phyloP scores from a whole-genome alignment of 2,797 vertebrate species.

The Sebastes kiyomatsui region DNA sequence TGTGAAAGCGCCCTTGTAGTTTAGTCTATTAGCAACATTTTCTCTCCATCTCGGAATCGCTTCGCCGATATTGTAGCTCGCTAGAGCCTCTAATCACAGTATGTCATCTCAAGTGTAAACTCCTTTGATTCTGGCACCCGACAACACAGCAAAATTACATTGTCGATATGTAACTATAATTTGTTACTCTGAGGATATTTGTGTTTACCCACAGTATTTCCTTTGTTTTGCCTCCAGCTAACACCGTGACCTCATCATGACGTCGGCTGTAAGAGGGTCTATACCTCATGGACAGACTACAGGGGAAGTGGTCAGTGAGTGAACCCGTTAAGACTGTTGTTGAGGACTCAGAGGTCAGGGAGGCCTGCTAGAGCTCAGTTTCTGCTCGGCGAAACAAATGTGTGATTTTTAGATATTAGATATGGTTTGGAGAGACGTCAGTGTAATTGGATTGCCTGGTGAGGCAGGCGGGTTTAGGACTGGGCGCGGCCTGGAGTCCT shows the following conservation, averaged over 20 bases:
- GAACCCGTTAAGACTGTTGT: background rate
- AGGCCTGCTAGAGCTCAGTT: background rate
- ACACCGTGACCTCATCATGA: background rate
- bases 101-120: no score
- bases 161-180: background rate
- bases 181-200: background rate
- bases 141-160: background rate
- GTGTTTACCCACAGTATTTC: background rate
- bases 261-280: background rate
- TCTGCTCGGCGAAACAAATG: slow-evolving; percentile 24
- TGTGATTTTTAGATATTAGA: slow-evolving; percentile 16
- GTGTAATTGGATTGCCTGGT: slow-evolving; percentile 7
- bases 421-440: background rate
- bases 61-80: background rate
- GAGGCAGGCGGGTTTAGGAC: background rate
- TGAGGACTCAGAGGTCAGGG: background rate
- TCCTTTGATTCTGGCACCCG: background rate
- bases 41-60: background rate
- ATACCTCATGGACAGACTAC: background rate
- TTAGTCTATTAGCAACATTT: background rate
- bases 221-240: background rate
- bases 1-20: no score
- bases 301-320: background rate
- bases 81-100: no score
- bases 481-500: background rate